Base-by-base conservation (phyloP, 1,140 invertebrate species). In the Harpegnathos saltator region DNA sequence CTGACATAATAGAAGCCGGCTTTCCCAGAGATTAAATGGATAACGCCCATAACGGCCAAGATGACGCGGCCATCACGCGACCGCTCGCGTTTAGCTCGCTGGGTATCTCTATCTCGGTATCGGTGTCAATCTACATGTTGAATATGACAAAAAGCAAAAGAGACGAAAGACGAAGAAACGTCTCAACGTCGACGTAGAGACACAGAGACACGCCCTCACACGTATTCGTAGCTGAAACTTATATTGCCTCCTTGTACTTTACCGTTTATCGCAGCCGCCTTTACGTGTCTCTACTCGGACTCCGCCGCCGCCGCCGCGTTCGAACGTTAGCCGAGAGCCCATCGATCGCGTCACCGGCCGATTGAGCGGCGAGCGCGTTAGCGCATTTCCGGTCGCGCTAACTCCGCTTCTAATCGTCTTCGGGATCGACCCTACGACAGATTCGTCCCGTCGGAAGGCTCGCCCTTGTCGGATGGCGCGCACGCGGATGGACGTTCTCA, bases 1-100 rank as follows among this genome's bases (percentile, higher is more conserved):
- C 54, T 29, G 38, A 78, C 71, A 85, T 85, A 90, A 92, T 91
- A 91, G 85, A 91, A 90, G 85, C 86, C 68, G 86, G 86, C 19
- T 68, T 56, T 38, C 48, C 62, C 11, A 19, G 19, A 24, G 29
- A 58, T 78, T 17, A 69, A 65, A 56, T 19, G 33, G 22, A 38
- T n/a, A n/a, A 56, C 22, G 63, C 29, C 22, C 15, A 26, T 33
- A 26, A n/a, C 11, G n/a, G 24, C 17, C 56, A 44, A 77, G 54
- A 68, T 26, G 62, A 14, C 33, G 54, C 44, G n/a, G 54, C 17
- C 17, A 19, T 33, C 1, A 22, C 3, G 52, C 11, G 7, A 44
- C 44, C 15, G 7, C 2, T 65, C 48, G 19, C 15, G 7, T 65
- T 52, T 48, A 19, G n/a, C 7, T 26, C 11, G 38, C 11, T 44